These are phyloP conservation scores for Gastracanthus pulcherrimus DNA, from an alignment of 2,888 invertebrate species.

Conservation along the genomic window DNA sequence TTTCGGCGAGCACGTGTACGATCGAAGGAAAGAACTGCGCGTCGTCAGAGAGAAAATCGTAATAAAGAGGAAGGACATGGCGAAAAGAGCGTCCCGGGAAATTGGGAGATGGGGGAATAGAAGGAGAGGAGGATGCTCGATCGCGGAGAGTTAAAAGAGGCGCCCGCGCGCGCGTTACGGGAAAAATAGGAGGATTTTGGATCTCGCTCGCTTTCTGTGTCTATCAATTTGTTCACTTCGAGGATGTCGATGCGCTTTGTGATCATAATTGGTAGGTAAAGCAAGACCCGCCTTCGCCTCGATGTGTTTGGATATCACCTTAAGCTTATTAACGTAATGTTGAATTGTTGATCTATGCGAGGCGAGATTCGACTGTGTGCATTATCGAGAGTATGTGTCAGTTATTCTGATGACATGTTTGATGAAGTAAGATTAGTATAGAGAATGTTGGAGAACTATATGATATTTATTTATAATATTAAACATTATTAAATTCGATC, in stretches of 20 bases:
- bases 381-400: too few species aligned
- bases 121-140: background rate
- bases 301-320: background rate
- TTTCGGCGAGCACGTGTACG: background rate
- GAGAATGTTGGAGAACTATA: too few species aligned
- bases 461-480: too few species aligned
- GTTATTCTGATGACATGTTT: too few species aligned
- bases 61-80: slow-evolving; percentile 30
- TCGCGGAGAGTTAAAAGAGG: background rate
- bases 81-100: slow-evolving; percentile 4
- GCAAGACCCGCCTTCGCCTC: background rate
- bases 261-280: slow-evolving; percentile 42
- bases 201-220: background rate
- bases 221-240: slow-evolving; percentile 65
- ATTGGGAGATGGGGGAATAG: slow-evolving; percentile 5
- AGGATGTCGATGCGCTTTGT: slow-evolving; percentile 41
- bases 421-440: too few species aligned
- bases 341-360: too few species aligned
- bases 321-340: too few species aligned
- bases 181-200: background rate
- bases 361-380: too few species aligned
- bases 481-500: too few species aligned
- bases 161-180: too few species aligned
- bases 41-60: slow-evolving; percentile 35
- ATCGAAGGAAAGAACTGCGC: background rate